phyloP scores from a whole-genome alignment of 2,888 invertebrate genomes.

The Agriopis leucophaearia region DNA sequence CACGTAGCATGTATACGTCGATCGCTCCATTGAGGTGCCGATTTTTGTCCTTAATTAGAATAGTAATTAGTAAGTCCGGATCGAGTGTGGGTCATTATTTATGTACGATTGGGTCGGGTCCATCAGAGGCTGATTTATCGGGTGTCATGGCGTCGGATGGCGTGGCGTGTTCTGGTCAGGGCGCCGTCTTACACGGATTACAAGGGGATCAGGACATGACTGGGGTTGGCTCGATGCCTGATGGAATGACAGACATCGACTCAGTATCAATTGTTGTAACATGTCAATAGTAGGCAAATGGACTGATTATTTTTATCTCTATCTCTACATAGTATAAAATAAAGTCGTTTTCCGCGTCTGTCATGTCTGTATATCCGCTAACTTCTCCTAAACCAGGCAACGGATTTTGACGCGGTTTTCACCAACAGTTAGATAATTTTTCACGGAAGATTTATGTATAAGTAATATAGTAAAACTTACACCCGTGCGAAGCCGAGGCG shows the following conservation, averaged over 20 bases:
- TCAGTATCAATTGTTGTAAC: too few species aligned
- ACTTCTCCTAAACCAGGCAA: too few species aligned
- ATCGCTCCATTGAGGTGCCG: not conserved
- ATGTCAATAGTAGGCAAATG: too few species aligned
- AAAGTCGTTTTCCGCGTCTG: too few species aligned
- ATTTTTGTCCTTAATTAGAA: conserved; percentile 50
- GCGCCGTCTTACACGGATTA: conserved; percentile 57
- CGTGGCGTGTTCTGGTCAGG: conserved; percentile 50
- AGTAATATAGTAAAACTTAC: too few species aligned
- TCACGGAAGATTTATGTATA: too few species aligned
- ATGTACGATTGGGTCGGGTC: conserved; percentile 50
- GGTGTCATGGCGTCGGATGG: conserved; percentile 63
- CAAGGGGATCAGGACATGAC: conserved; percentile 40
- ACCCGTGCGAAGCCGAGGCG: too few species aligned
- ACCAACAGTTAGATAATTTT: too few species aligned
- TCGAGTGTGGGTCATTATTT: conserved; percentile 39
- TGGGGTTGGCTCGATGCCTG: conserved; percentile 26
- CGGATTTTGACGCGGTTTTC: too few species aligned
- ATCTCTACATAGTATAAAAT: too few species aligned
- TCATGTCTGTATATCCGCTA: too few species aligned
- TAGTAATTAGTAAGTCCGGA: conserved; percentile 35
- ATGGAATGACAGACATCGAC: conserved; percentile 17
- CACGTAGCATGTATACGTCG: not conserved
- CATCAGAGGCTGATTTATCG: conserved; percentile 68
- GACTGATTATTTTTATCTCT: too few species aligned